These are phyloP conservation scores for Prionailurus viverrinus DNA, from an alignment of 2,113 vertebrate genomes.

Conservation along the genomic window DNA sequence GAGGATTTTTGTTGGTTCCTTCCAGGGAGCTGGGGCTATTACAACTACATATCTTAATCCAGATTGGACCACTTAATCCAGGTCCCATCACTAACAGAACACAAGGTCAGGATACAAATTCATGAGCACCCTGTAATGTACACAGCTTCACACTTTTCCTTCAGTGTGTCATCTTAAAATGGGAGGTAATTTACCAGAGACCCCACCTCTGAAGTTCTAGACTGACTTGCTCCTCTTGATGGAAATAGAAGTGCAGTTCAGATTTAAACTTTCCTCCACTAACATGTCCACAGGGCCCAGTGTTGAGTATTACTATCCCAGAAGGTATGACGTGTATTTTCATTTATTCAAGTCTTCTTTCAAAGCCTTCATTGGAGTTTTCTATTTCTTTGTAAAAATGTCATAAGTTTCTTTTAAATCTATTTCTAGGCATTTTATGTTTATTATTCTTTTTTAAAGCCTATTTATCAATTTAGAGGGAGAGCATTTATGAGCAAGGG, in stretches of 20 bases:
- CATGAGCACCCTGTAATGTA: background rate
- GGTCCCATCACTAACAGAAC: background rate
- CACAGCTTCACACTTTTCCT: background rate
- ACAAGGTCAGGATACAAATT: background rate
- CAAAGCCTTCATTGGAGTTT: background rate
- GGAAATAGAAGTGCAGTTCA: background rate
- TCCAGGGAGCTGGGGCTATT: background rate
- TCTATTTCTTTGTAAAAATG: background rate
- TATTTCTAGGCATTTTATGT: background rate
- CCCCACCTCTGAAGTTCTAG: background rate
- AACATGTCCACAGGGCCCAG: background rate
- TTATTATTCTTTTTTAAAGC: background rate
- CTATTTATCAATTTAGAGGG: too few species aligned
- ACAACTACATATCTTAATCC: background rate
- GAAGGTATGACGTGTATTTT: background rate
- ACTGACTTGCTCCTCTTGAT: background rate
- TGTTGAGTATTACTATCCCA: background rate
- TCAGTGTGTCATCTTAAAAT: background rate
- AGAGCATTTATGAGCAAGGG: too few species aligned
- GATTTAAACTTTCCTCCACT: background rate
- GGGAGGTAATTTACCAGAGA: background rate
- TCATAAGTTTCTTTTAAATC: background rate
- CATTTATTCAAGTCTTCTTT: background rate
- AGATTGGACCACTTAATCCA: background rate
- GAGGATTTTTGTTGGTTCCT: background rate